phyloP scores from a whole-genome alignment of 2,797 vertebrate genomes.

The Scleropages formosus region DNA sequence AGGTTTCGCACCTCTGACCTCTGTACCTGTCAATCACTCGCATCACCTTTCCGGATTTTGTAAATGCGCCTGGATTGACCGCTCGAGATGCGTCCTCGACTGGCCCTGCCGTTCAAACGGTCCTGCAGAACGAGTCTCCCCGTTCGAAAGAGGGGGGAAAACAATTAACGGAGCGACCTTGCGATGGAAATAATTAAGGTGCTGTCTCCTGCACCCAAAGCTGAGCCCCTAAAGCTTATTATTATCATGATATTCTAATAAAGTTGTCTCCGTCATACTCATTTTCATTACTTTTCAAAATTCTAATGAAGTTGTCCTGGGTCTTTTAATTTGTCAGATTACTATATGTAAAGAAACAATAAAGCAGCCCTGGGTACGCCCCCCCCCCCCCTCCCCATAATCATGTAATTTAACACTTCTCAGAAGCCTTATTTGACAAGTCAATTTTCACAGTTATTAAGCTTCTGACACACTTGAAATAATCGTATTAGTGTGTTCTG shows the following conservation, averaged over 20 bases:
- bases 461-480: conserved; percentile 80
- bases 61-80: neutral
- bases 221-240: conserved; percentile 72
- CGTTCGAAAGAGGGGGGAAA: conserved; percentile 47
- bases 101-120: conserved; percentile 27
- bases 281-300: conserved; percentile 64
- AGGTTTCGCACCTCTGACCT: neutral
- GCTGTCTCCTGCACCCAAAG: conserved; percentile 67
- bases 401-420: conserved; percentile 74
- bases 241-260: conserved; percentile 74
- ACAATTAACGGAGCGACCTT: conserved; percentile 56
- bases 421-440: conserved; percentile 75
- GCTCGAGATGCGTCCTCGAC: conserved; percentile 4
- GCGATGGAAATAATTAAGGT: conserved; percentile 62
- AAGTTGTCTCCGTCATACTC: conserved; percentile 77
- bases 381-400: conserved; percentile 64
- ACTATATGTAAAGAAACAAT: conserved; percentile 80
- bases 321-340: conserved; percentile 73
- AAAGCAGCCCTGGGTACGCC: conserved; percentile 66
- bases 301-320: conserved; percentile 70
- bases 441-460: conserved; percentile 85
- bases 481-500: conserved; percentile 77
- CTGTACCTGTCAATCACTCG: neutral
- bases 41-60: conserved; percentile 15
- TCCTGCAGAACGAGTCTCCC: conserved; percentile 22